Evolutionary conservation across 92 coral and sea anemone genomes (phyloP), one percentile per base, ranked within the genome.

Genomic region (Hydrozoanthus gracilis): DNA sequence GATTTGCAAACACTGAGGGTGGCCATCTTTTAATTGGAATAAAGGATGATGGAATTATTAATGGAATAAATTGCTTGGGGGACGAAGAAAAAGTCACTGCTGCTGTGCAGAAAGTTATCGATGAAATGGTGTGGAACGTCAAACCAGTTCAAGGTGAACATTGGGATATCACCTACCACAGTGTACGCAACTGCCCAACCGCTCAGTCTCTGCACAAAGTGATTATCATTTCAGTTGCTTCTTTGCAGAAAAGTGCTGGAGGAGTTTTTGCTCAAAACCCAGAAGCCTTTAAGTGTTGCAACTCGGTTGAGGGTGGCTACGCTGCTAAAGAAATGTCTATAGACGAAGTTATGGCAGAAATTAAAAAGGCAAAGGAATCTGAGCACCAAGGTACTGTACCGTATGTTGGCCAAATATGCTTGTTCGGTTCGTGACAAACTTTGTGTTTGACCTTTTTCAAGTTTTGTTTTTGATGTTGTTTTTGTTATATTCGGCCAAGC

Each of bases 1-100:
- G 15, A 44, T 78, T 78, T 60, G 83, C 83, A 18, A 78, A 78
- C 15, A 60, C 83, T 44, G 83, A 78, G 70, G 83, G 83, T 58
- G 83, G 83, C 5, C 71, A 12, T n/a, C 1, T 78, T 11, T 56
- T 78, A 10, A 60, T 78, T 44, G 83, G 83, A 6, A 39, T 78
- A 3, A 56, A 78, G 61, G 71, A 78, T 45, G 3, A 46, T 5
- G 7, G 0, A 4, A 4, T 5, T 8, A 17, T 78, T 6, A n/a
- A 78, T 14, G 83, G 83, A n/a, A 4, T 78, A 45, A 10, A 45
- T 15, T 78, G 83, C 51, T 0, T 15, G 0, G 71, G 8, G 11
- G 6, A 58, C n/a, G 83, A 60, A 60, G 54, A 78, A 3, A 44
- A n/a, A 14, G 47, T 71, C 50, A 8, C 5, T 7, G 47, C n/a